phyloP scores from a whole-genome alignment of 2,888 invertebrate species.

The Ichneumon xanthorius region DNA sequence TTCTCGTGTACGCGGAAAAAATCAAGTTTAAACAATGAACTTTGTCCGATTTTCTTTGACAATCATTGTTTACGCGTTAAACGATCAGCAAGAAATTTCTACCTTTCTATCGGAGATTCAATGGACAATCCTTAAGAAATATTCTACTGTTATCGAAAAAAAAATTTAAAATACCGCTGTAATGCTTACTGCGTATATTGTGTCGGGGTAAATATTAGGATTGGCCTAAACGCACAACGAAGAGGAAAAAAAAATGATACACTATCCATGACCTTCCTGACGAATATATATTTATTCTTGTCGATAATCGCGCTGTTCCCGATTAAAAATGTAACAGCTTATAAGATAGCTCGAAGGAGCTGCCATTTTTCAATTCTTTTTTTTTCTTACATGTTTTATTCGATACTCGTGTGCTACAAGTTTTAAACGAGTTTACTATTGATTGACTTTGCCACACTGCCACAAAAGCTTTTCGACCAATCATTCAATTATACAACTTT shows the following conservation, averaged over 20 bases:
- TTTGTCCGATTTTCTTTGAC: constrained; percentile 28
- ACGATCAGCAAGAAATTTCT: constrained; percentile 24
- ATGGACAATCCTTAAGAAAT: constrained; percentile 31
- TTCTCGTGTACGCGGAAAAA: constrained; percentile 22
- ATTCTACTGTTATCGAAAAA: constrained; percentile 4
- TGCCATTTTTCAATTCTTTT: constrained; percentile 18
- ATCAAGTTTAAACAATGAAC: constrained; percentile 3
- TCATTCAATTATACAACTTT: constrained; percentile 26
- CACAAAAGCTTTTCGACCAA: constrained; percentile 46
- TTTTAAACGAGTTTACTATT: constrained; percentile 26
- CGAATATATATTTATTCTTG: constrained; percentile 31
- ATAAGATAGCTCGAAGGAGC: constrained; percentile 10
- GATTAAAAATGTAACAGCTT: constrained; percentile 18
- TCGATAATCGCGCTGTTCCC: constrained; percentile 20
- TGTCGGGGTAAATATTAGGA: constrained; percentile 23
- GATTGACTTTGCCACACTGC: constrained; percentile 62
- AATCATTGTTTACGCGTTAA: constrained; percentile 20
- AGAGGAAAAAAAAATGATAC: constrained; percentile 19
- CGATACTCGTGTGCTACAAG: constrained; percentile 15
- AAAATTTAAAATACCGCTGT: not conserved
- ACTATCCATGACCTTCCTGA: constrained; percentile 15
- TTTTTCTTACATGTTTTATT: not conserved
- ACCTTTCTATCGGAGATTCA: constrained; percentile 26
- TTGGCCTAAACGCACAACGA: constrained; percentile 62
- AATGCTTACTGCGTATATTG: not conserved